Percentiles rank a stretch among this genome's conserved stretches.
Evolutionary conservation across 2,113 vertebrate species (phyloP).

Genomic region (Acrocephalus kingi): DNA sequence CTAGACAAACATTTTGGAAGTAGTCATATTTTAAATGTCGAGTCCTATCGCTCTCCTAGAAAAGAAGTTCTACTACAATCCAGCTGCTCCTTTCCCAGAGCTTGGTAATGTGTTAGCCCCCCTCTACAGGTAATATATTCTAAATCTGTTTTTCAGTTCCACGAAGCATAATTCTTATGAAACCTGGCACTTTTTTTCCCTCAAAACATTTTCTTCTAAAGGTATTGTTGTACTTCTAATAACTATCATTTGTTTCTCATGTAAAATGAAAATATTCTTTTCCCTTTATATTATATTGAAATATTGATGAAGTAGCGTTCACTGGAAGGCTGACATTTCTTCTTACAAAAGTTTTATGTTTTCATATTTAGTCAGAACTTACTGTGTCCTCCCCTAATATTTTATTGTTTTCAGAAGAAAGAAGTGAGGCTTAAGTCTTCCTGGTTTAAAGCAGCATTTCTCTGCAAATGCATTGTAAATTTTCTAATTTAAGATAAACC

Average conservation of each 20-base stretch:
- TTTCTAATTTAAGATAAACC: neutral
- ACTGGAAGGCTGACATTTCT: neutral
- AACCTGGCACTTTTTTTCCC: neutral
- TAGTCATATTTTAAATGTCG: neutral
- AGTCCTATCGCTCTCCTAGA: neutral
- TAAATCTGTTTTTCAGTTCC: neutral
- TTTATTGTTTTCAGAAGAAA: neutral
- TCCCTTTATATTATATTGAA: neutral
- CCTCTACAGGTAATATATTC: neutral
- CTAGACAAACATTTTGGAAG: neutral
- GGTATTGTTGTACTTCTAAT: neutral
- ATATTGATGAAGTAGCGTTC: neutral
- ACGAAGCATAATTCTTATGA: neutral
- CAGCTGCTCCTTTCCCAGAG: neutral
- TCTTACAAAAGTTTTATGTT: neutral
- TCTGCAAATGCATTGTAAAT: neutral
- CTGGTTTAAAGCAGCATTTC: neutral
- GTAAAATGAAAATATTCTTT: neutral
- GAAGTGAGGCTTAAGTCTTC: neutral
- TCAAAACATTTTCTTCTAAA: neutral
- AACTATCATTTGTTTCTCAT: conserved; percentile 2
- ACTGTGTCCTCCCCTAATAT: neutral
- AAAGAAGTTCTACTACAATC: neutral
- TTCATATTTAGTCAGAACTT: neutral
- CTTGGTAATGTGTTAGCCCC: neutral